Base-by-base conservation (phyloP, 2,888 invertebrate genomes). In the Adelognathus sp. region DNA sequence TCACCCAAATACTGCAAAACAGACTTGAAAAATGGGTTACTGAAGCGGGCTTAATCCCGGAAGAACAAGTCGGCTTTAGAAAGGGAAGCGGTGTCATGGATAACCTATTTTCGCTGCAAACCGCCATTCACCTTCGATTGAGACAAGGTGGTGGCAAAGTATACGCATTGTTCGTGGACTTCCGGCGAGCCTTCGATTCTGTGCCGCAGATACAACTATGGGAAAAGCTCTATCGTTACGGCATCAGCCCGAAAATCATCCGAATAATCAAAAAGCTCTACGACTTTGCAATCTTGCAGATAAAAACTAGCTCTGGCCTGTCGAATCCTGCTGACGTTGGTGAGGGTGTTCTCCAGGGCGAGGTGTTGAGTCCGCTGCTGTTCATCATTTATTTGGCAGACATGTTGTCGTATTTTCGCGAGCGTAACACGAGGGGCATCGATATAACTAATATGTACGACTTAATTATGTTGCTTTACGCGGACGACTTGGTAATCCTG, bases 171-270 rank as follows among this genome's bases (percentile, higher is more conserved):
- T 82, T 84, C 52, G 69, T 82, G 1, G 83, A 81, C 50, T 71
- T 83, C 5, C 46, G 75, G 31, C 4, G 64, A 16, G 64, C 73
- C 24, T 83, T 84, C 41, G 83, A 82, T 41, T 79, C 67, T 7
- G 41, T 83, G 1, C 39, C 58, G 4, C 81, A 83, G 46, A 36
- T 44, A 9, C 36, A 54, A 54, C 63, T 83, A 0, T 84, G 83
- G 83, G 41, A 44, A 2, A 81, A 79, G 67, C 41, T 84, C 3
- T 4, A 75, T 3, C 27, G 50, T 1, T 27, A 71, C 2, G 76
- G 75, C 33, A 31, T 82, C n/a, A 82, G 80, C 50, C 16, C 73
- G 4, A 83, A 84, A 70, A 70, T 82, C 36, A 81, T 83, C n/a
- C 33, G 50, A 3, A 54, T 78, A 18, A 24, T 83, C 0, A 63